Conservation (phyloP, 2,888 invertebrate genomes). For the Synergus itoensis region DNA sequence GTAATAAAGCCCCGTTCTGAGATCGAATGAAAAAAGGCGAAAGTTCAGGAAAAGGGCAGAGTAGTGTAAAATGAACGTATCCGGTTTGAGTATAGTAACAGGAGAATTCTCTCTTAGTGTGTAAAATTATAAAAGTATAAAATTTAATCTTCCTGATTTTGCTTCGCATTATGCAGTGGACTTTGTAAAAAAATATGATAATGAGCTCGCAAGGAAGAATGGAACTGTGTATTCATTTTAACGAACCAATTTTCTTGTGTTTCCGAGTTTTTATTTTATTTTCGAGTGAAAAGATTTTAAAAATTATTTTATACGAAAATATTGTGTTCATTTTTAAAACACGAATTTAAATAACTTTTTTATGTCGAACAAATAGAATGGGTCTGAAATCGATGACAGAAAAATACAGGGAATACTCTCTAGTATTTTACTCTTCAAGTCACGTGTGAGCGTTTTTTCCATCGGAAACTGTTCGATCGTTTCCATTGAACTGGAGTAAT, state of each 20-base stretch:
- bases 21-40: conserved; percentile 30
- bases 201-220: background rate
- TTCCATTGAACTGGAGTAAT: conserved; percentile 15
- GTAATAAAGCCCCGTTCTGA: conserved; percentile 54
- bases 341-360: background rate
- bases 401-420: conserved; percentile 12
- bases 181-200: background rate
- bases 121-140: background rate
- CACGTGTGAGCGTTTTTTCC: conserved; percentile 33
- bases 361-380: background rate
- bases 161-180: background rate
- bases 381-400: conserved; percentile 1
- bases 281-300: background rate
- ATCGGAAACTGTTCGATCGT: conserved; percentile 22
- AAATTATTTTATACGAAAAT: background rate
- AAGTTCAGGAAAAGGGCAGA: background rate
- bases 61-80: conserved; percentile 29
- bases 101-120: background rate
- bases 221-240: background rate
- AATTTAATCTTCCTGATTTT: background rate
- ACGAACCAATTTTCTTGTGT: background rate
- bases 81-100: background rate
- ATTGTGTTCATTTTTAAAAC: background rate
- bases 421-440: conserved; percentile 32
- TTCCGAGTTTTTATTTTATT: background rate